A percentile compares a stretch with the other conserved stretches of the same genome.
Evolutionary conservation across 2,797 vertebrate species (phyloP).

Genomic region (Poliocrania exsul): DNA sequence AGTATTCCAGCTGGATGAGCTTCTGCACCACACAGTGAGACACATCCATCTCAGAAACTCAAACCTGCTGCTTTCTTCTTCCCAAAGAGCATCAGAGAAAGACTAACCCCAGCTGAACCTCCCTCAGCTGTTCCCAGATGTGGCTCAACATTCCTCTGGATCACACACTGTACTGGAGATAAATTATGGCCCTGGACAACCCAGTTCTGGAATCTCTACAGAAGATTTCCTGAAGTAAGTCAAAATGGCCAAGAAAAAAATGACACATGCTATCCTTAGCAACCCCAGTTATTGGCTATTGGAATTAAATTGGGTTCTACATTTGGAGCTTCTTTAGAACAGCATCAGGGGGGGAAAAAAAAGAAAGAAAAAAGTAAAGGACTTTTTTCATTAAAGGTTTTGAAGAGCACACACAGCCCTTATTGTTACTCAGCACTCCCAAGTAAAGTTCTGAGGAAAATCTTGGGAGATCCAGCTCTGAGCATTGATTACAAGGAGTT

Average conservation of each 20-base stretch:
- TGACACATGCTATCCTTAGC: no score
- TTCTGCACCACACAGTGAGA: background rate
- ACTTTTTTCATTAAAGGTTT: slow-evolving; percentile 12
- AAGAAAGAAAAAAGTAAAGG: background rate
- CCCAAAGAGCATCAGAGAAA: background rate
- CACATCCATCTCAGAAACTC: background rate
- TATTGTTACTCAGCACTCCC: slow-evolving; percentile 49
- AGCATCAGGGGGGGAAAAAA: background rate
- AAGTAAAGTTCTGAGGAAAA: slow-evolving; percentile 60
- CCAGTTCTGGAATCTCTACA: background rate
- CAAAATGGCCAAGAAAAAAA: rapidly evolving
- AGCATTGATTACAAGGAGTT: slow-evolving; percentile 48
- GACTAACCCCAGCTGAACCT: background rate
- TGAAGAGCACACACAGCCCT: slow-evolving; percentile 19
- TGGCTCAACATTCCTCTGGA: background rate
- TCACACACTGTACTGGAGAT: background rate
- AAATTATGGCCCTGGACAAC: background rate
- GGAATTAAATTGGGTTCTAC: background rate
- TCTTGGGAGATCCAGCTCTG: slow-evolving; percentile 52
- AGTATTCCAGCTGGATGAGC: background rate
- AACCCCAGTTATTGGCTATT: background rate
- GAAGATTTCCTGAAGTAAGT: background rate
- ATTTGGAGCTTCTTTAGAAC: background rate
- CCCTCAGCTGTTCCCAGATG: background rate
- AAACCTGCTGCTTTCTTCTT: background rate